Evolutionary conservation across 2,888 invertebrate genomes (phyloP), one percentile per base, ranked within the genome.

Genomic region (Lutraria lutraria): DNA sequence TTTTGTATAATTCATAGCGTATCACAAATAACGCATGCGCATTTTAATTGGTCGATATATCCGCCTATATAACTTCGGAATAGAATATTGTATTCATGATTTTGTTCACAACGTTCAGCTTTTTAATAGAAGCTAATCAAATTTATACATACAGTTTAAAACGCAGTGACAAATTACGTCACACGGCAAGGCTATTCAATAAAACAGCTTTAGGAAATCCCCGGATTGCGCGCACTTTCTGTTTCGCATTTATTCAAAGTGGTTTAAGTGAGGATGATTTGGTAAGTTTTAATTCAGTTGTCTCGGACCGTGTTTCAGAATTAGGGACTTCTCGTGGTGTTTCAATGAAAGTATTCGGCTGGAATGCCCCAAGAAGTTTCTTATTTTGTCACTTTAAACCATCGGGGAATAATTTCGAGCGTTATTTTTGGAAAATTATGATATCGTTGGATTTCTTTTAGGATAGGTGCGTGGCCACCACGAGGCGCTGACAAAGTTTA

Each of bases 321-420:
- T 54, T 80, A 85, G 91, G 83, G 56, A 76, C 85, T 88, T 91
- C 87, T 87, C 83, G 83, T n/a, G 88, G 89, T 89, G 84, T 88
- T 80, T 81, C 91, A 86, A 34, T 86, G 34, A 56, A 80, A 34
- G 13, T 29, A n/a, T 34, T 31, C n/a, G 29, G 21, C 29, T 88
- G 92, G 82, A 92, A 92, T 92, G 92, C 92, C 92, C 92, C 90
- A 88, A 86, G 92, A 92, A 92, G 92, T 92, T 92, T 92, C 92
- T 88, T 76, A 68, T 87, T 87, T 87, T 85, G 54, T 34, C 85
- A 83, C 76, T 56, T 53, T 31, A 2, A 19, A 34, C 76, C 1
- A 31, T 21, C 31, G 16, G 29, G 76, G 31, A 19, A 76, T 34
- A 25, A 25, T 68, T 56, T 56, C 15, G 13, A 56, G 13, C 8